phyloP scores from a whole-genome alignment of 2,888 invertebrate species.

The Epirrhoe alternata region DNA sequence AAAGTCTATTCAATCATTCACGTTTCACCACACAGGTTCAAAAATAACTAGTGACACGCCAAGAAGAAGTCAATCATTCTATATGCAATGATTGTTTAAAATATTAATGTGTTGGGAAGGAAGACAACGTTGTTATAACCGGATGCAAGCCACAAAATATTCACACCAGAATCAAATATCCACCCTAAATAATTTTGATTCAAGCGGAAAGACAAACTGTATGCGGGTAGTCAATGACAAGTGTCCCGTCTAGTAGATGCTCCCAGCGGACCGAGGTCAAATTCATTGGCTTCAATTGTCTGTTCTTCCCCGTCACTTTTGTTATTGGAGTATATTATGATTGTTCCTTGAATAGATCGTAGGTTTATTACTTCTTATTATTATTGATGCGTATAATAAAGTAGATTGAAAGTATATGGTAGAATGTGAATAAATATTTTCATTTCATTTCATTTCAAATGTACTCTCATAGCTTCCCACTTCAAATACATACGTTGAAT shows the following conservation, averaged over 20 bases:
- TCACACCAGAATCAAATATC: background rate
- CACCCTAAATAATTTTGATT: conserved; percentile 19
- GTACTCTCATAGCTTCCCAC: too few relatives aligned
- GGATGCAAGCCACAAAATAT: background rate
- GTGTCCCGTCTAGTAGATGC: conserved; percentile 29
- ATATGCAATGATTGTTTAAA: too few relatives aligned
- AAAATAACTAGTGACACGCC: too few relatives aligned
- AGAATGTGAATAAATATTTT: too few relatives aligned
- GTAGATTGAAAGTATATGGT: background rate
- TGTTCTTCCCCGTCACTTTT: conserved; percentile 37
- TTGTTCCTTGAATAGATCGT: conserved; percentile 19
- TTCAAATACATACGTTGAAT: too few relatives aligned
- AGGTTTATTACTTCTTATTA: conserved; percentile 6
- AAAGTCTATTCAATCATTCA: too few relatives aligned
- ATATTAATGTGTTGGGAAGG: too few relatives aligned
- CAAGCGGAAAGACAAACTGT: conserved; percentile 30
- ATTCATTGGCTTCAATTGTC: conserved; percentile 76
- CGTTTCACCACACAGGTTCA: too few relatives aligned
- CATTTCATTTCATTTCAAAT: too few relatives aligned
- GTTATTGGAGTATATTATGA: conserved; percentile 22
- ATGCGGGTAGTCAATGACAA: conserved; percentile 42
- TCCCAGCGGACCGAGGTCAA: conserved; percentile 64
- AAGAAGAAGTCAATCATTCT: too few relatives aligned
- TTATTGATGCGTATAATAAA: background rate
- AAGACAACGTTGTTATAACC: background rate